Evolutionary conservation across 2,888 invertebrate species (phyloP), one percentile per base, ranked within the genome.

Genomic region (Cheilosia soror): DNA sequence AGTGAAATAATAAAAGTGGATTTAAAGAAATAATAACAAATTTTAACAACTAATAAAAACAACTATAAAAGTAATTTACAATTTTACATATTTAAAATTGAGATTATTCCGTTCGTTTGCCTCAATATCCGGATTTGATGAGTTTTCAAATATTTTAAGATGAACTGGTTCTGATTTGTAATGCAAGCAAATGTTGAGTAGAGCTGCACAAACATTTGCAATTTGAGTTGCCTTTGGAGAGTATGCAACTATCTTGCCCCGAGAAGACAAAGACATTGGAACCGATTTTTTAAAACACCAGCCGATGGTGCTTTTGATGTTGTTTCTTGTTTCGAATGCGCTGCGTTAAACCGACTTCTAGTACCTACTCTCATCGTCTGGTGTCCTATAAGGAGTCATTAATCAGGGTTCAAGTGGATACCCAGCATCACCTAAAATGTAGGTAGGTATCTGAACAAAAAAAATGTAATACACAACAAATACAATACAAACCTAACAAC

Each of bases 381-480:
- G 15, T 58, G 44, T 33, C 6, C 73, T 42, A 33, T 62, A 77
- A 11, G 77, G 77, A 25, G 72, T 81, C 42, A 81, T 71, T 9
- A 81, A 33, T 31, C 47, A 85, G 2, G 73, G 80, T 27, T 76
- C 75, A 33, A 85, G 57, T 0, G 77, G 49, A 44, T 86, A 86
- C 11, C 81, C 86, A 9, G 58, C 53, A 68, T 77, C 80, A 60
- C 77, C 76, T 78, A 25, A 60, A 65, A 80, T 29, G n/a, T n/a
- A n/a, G n/a, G 5, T 55, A n/a, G n/a, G n/a, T n/a, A n/a, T n/a
- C n/a, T n/a, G n/a, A n/a, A n/a, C n/a, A n/a, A n/a, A n/a, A n/a
- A n/a, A n/a, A 13, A 25, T 40, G 27, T 25, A 40, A 25, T 25
- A 25, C 25, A 60, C 20, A 7, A 7, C 15, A 20, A n/a, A n/a